Percentiles rank a stretch among this genome's conserved stretches.
Conservation (phyloP, 1,140 invertebrate species). For the Drosophila aff. region DNA sequence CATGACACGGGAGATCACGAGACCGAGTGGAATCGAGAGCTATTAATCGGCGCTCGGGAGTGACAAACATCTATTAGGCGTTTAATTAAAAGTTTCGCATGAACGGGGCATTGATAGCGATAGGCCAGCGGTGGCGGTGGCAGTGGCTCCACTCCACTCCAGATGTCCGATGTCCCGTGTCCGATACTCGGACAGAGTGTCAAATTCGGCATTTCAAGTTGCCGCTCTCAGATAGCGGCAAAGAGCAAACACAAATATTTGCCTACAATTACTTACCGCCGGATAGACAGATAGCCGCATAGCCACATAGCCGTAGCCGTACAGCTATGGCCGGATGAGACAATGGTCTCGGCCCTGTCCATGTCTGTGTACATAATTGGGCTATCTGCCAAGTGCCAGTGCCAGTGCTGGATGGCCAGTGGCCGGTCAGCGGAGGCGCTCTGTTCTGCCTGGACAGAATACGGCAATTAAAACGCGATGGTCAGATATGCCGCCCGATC, state of each 20-base stretch:
- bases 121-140: constrained; percentile 16
- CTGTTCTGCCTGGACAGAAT: constrained; percentile 25
- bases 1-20: constrained; percentile 73
- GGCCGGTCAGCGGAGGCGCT: constrained; percentile 26
- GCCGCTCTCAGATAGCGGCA: constrained; percentile 69
- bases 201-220: constrained; percentile 78
- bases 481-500: constrained; percentile 42
- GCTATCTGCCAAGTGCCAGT: constrained; percentile 44
- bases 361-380: constrained; percentile 72
- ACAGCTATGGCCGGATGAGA: constrained; percentile 48
- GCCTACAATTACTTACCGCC: constrained; percentile 78
- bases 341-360: constrained; percentile 36
- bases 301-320: constrained; percentile 16
- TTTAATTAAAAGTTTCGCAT: constrained; percentile 83
- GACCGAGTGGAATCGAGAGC: constrained; percentile 60
- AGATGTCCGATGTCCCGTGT: constrained; percentile 46
- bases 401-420: constrained; percentile 24
- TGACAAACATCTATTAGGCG: constrained; percentile 81
- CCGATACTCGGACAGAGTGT: constrained; percentile 71
- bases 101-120: constrained; percentile 52
- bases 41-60: constrained; percentile 67
- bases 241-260: constrained; percentile 79
- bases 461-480: constrained; percentile 62
- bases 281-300: constrained; percentile 46
- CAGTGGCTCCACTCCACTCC: constrained; percentile 27